phyloP scores from a whole-genome alignment of 2,888 invertebrate species.

The Dioctria linearis region DNA sequence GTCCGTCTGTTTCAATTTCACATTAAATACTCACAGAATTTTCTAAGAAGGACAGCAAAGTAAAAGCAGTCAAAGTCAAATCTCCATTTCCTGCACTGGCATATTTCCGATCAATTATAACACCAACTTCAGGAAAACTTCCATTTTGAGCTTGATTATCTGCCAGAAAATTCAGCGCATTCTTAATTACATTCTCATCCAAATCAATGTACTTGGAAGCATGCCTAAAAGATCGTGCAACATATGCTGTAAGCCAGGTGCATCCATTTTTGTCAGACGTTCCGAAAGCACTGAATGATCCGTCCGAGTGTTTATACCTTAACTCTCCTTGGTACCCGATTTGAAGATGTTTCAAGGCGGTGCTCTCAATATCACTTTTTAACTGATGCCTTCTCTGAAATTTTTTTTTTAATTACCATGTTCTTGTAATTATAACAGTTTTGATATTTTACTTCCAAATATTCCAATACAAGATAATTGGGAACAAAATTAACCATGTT shows the following conservation, averaged over 20 bases:
- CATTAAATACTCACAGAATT: conserved; percentile 65
- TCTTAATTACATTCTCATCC: conserved; percentile 78
- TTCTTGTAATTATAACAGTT: conserved; percentile 66
- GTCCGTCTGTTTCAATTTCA: no score
- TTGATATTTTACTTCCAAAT: conserved; percentile 71
- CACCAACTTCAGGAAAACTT: conserved; percentile 86
- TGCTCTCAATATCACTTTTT: conserved; percentile 77
- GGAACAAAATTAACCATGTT: conserved; percentile 81
- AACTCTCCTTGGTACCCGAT: conserved; percentile 85
- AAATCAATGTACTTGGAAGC: conserved; percentile 81
- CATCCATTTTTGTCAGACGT: conserved; percentile 78
- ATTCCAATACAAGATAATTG: conserved; percentile 77
- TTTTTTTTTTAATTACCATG: conserved; percentile 55
- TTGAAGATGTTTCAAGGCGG: conserved; percentile 72
- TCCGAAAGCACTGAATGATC: conserved; percentile 89
- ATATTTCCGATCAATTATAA: conserved; percentile 75
- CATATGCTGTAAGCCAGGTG: conserved; percentile 89
- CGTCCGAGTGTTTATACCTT: conserved; percentile 81
- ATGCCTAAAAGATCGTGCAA: conserved; percentile 83
- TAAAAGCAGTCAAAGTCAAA: conserved; percentile 84
- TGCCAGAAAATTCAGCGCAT: conserved; percentile 81
- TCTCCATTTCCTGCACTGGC: conserved; percentile 67
- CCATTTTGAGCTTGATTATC: conserved; percentile 81
- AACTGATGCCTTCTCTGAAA: conserved; percentile 71
- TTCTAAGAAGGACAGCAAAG: conserved; percentile 82